Conservation (phyloP, 1,140 invertebrate genomes). For the Drosophila sulfurigaster region DNA sequence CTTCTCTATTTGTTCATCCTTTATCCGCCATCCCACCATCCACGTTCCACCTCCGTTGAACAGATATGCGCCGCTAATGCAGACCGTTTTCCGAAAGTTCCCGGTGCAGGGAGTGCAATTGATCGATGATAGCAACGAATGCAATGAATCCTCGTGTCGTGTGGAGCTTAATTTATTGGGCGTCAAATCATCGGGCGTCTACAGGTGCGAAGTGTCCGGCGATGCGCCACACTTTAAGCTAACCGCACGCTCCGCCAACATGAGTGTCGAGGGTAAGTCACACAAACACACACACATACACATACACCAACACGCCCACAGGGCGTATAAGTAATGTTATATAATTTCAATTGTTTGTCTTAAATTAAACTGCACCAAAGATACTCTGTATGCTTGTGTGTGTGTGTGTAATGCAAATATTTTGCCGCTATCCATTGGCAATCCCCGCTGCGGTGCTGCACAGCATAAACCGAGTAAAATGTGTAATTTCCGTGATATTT, state of each 20-base stretch:
- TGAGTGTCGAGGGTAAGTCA: slow-evolving; percentile 87
- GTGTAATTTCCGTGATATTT: slow-evolving; percentile 84
- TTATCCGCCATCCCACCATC: background rate
- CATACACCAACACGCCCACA: background rate
- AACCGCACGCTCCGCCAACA: slow-evolving; percentile 86
- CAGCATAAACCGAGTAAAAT: slow-evolving; percentile 81
- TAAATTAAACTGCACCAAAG: slow-evolving; percentile 62
- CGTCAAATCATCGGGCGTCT: slow-evolving; percentile 86
- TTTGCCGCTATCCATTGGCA: slow-evolving; percentile 50
- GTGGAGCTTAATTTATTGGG: slow-evolving; percentile 86
- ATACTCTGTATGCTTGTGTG: slow-evolving; percentile 6
- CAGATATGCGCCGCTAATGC: slow-evolving; percentile 80
- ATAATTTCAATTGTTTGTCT: slow-evolving; percentile 73
- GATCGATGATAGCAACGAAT: slow-evolving; percentile 90
- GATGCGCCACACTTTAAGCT: slow-evolving; percentile 88
- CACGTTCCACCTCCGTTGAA: no score
- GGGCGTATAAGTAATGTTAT: slow-evolving; percentile 62
- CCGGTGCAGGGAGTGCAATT: slow-evolving; percentile 88
- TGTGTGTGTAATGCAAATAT: slow-evolving; percentile 57
- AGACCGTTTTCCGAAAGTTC: slow-evolving; percentile 72
- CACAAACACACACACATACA: no score
- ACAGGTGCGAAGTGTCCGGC: slow-evolving; percentile 88
- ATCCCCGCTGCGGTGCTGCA: slow-evolving; percentile 48
- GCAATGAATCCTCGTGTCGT: slow-evolving; percentile 85
- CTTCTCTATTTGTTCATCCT: background rate